phyloP scores from a whole-genome alignment of 1,140 invertebrate species.

The Drosophila nasuta region DNA sequence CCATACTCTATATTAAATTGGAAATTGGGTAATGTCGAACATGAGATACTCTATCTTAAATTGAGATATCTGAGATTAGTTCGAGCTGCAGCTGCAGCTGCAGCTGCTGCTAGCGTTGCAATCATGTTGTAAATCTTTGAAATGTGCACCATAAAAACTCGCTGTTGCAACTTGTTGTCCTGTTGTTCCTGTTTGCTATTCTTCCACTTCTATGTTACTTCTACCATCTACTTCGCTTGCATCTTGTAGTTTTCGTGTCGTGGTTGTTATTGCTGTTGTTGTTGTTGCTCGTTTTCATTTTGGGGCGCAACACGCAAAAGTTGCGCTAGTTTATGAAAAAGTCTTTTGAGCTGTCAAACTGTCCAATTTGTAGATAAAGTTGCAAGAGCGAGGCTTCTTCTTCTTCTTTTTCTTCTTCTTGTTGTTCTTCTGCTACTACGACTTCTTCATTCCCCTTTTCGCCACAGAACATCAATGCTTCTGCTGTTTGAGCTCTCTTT shows the following conservation, averaged over 20 bases:
- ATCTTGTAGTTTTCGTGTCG: not conserved
- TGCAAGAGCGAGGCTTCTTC: constrained; percentile 19
- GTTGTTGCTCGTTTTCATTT: constrained; percentile 40
- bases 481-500: constrained; percentile 4
- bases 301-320: constrained; percentile 48
- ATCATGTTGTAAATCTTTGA: constrained; percentile 47
- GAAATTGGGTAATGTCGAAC: not conserved
- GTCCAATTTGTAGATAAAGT: constrained; percentile 67
- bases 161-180: constrained; percentile 8
- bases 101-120: constrained; percentile 12
- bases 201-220: not conserved
- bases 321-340: constrained; percentile 64
- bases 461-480: not conserved
- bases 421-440: not conserved
- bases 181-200: not conserved
- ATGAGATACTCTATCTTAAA: not conserved
- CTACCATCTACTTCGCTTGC: not conserved
- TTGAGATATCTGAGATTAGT: not conserved
- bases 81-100: not conserved
- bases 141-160: constrained; percentile 31
- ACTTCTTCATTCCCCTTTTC: not conserved
- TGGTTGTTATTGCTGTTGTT: constrained; percentile 17
- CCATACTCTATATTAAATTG: too few relatives aligned
- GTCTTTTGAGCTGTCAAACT: constrained; percentile 63
- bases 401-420: not conserved